phyloP scores from a whole-genome alignment of 2,888 invertebrate genomes.

The Athripsodes cinereus region DNA sequence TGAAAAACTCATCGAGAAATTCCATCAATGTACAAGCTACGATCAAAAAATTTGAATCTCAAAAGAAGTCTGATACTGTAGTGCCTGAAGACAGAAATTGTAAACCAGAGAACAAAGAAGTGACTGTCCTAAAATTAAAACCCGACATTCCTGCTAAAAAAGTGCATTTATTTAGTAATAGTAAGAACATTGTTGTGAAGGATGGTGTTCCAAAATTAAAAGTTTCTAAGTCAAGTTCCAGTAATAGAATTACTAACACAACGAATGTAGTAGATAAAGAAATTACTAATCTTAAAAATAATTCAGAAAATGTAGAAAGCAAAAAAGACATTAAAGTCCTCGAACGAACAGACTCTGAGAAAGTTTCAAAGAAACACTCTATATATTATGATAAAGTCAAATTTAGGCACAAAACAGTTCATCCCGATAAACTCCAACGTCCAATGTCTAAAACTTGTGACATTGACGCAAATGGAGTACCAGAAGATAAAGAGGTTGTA shows the following conservation, averaged over 20 bases:
- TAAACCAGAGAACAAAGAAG: not conserved
- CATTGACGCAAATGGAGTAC: not conserved
- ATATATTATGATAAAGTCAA: conserved; percentile 40
- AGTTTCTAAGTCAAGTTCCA: conserved; percentile 14
- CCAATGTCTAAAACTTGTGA: not conserved
- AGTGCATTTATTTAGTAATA: conserved; percentile 46
- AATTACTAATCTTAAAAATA: not conserved
- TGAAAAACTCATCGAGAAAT: conserved; percentile 35
- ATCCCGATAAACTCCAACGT: conserved; percentile 1
- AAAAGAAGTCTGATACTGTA: conserved; percentile 37
- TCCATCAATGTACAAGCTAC: conserved; percentile 32
- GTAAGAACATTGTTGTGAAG: conserved; percentile 48
- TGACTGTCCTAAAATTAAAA: conserved; percentile 32
- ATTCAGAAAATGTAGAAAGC: conserved; percentile 33
- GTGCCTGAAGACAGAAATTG: conserved; percentile 20
- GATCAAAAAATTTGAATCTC: conserved; percentile 45
- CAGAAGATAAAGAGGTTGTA: not conserved
- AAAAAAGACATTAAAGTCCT: not conserved
- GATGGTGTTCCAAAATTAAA: conserved; percentile 50
- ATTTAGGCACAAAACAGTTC: conserved; percentile 36
- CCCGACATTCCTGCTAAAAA: conserved; percentile 58
- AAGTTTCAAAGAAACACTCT: not conserved
- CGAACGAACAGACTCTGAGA: not conserved
- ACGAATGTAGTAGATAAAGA: not conserved
- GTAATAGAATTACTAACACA: conserved; percentile 1